Conservation (phyloP, 2,888 invertebrate species). For the Athripsodes cinereus region DNA sequence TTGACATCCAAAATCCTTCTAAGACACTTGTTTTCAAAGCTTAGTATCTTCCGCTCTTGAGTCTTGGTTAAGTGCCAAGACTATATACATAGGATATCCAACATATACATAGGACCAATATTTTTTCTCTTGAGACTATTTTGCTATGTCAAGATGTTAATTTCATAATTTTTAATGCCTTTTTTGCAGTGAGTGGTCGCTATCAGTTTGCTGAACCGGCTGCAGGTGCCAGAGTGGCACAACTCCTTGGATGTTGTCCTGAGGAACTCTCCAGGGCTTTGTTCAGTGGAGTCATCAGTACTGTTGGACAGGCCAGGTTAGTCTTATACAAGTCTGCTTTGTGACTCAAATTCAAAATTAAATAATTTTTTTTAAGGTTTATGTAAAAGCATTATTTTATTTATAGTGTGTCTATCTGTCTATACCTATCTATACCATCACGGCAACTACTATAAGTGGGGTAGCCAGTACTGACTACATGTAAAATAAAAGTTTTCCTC, state of each 20-base stretch:
- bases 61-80: too few species aligned
- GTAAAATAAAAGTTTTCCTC: too few species aligned
- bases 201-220: conserved; percentile 76
- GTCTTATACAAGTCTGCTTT: background rate
- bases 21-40: too few species aligned
- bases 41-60: too few species aligned
- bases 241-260: conserved; percentile 67
- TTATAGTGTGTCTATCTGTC: too few species aligned
- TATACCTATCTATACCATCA: background rate
- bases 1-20: too few species aligned
- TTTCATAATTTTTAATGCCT: too few species aligned
- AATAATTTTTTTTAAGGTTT: too few species aligned
- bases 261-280: conserved; percentile 80
- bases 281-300: conserved; percentile 53
- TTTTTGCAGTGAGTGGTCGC: conserved; percentile 31
- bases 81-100: background rate
- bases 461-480: too few species aligned
- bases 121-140: background rate
- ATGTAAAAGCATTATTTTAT: too few species aligned
- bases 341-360: too few species aligned
- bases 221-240: conserved; percentile 71
- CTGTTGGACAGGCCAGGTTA: conserved; percentile 31
- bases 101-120: background rate
- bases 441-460: too few species aligned
- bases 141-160: background rate